These are phyloP conservation scores for Apotomis turbidana DNA, from an alignment of 2,888 invertebrate genomes.

Conservation along the genomic window DNA sequence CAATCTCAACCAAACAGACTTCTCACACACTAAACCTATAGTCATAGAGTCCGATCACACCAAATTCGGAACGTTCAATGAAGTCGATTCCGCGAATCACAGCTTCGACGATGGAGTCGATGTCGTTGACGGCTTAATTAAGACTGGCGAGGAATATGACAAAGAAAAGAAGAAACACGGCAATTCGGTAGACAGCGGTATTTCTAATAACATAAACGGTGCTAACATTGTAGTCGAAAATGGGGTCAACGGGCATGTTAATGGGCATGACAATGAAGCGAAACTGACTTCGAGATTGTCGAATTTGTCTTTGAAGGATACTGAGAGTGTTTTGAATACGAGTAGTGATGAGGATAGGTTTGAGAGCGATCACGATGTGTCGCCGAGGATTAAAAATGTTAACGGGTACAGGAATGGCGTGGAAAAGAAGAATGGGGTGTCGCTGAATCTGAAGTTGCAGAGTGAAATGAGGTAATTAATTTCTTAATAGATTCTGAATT, in stretches of 20 bases:
- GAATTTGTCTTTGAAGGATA: constrained; percentile 71
- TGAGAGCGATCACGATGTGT: constrained; percentile 68
- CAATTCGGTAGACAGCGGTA: constrained; percentile 77
- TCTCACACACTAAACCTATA: constrained; percentile 77
- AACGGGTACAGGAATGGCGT: constrained; percentile 56
- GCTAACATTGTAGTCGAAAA: constrained; percentile 51
- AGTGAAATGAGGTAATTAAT: constrained; percentile 73
- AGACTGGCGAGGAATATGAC: constrained; percentile 55
- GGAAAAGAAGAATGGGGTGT: constrained; percentile 73
- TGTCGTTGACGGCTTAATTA: constrained; percentile 68
- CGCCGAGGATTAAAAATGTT: constrained; percentile 57
- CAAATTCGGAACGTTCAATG: constrained; percentile 66
- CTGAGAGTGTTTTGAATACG: constrained; percentile 58
- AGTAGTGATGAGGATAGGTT: constrained; percentile 75
- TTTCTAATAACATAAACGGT: constrained; percentile 69
- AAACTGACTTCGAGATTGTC: constrained; percentile 68
- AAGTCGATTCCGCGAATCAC: constrained; percentile 73
- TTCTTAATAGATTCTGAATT: not conserved
- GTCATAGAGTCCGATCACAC: constrained; percentile 73
- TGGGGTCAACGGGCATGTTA: constrained; percentile 40
- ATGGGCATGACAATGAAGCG: constrained; percentile 47
- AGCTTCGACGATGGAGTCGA: constrained; percentile 77
- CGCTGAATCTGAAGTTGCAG: constrained; percentile 74
- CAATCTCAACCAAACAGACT: constrained; percentile 77
- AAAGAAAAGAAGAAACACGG: constrained; percentile 69